phyloP scores from a whole-genome alignment of 2,888 invertebrate genomes.

The Tetragonula carbonaria region DNA sequence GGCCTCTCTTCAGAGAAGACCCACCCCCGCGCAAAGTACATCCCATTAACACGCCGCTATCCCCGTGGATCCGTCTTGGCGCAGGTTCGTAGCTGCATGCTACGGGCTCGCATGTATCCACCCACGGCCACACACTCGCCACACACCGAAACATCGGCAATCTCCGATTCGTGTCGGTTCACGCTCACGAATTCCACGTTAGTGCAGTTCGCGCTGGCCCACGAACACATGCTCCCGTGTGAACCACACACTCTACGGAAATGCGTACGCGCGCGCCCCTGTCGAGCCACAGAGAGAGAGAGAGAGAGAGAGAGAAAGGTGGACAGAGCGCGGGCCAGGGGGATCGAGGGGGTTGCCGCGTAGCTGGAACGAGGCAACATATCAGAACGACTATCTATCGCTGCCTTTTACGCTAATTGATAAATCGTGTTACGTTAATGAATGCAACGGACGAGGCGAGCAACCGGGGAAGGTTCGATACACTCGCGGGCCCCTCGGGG shows the following conservation, averaged over 20 bases:
- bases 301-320: neutral
- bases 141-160: neutral
- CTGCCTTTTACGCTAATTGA: slow-evolving; percentile 84
- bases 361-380: slow-evolving; percentile 75
- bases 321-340: neutral
- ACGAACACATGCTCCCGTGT: slow-evolving; percentile 1
- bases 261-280: slow-evolving; percentile 22
- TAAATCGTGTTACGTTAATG: slow-evolving; percentile 84
- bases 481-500: slow-evolving; percentile 51
- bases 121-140: slow-evolving; percentile 4
- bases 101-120: slow-evolving; percentile 10
- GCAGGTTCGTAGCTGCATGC: slow-evolving; percentile 7
- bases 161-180: slow-evolving; percentile 11
- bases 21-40: slow-evolving; percentile 9
- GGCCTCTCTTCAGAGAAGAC: neutral
- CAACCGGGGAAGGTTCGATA: slow-evolving; percentile 51
- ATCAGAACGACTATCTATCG: slow-evolving; percentile 83
- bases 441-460: slow-evolving; percentile 77
- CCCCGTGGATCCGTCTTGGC: slow-evolving; percentile 13
- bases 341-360: slow-evolving; percentile 43
- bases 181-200: slow-evolving; percentile 14
- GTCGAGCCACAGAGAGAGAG: slow-evolving; percentile 3
- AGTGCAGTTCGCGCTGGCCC: neutral
- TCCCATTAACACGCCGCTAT: slow-evolving; percentile 44
- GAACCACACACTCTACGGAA: slow-evolving; percentile 14